Base-by-base conservation (phyloP, 1,140 invertebrate species). In the Bombus vancouverensis region DNA sequence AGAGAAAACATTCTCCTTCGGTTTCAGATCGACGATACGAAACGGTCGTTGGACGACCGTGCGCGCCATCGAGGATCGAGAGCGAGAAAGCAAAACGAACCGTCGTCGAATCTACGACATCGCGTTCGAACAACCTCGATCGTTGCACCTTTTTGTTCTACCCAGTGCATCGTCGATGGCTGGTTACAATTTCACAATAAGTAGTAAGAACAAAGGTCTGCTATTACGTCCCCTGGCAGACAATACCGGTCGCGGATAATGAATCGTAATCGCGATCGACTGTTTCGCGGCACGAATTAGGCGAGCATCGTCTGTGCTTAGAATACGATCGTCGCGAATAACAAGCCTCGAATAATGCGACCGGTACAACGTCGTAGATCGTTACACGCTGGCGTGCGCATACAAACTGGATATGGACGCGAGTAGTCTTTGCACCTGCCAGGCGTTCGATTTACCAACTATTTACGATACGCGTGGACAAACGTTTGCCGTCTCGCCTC, bases 271-370 rank as follows among this genome's bases (percentile, higher is more conserved):
- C 87, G 87, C 83, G 80, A 85, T 89, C 72, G 79, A 66, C 59
- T 39, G 86, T 85, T 87, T 71, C 62, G 83, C 70, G 74, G 42
- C 53, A 53, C 74, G 88, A 87, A 87, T 90, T 89, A 87, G 68
- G 88, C 88, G 79, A 87, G 88, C 71, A n/a, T 87, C 74, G 81
- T 89, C 74, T 74, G 79, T 70, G 85, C 71, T 81, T 89, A 75
- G 89, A 89, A 89, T 89, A 87, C 85, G 88, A 89, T 87, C 88
- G 68, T 79, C 68, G 88, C 74, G 73, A 82, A 89, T 82, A 88
- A 88, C 34, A 4, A 78, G 72, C 70, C 59, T 77, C 73, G 88
- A 73, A 89, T 88, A 88, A 88, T 53, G 47, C 59, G 59, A 62
- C 57, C 13, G 47, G 34, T 42, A 53, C 57, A 2, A 53, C 47